phyloP scores from a whole-genome alignment of 2,797 vertebrate species.

The Sebastes baramenuke region DNA sequence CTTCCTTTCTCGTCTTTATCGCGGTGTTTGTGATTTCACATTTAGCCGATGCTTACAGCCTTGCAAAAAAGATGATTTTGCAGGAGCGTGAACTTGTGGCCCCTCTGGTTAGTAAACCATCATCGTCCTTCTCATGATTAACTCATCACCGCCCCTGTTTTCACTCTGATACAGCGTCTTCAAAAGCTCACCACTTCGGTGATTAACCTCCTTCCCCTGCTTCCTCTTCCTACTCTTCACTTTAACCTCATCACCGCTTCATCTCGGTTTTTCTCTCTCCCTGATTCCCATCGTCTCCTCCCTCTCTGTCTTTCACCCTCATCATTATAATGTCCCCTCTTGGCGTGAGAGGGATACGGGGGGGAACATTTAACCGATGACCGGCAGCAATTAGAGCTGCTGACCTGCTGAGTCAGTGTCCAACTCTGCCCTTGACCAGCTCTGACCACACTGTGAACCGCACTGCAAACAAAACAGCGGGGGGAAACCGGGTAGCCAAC shows the following conservation, averaged over 20 bases:
- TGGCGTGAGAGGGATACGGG: conserved; percentile 42
- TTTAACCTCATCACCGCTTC: conserved; percentile 34
- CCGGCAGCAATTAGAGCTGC: conserved; percentile 63
- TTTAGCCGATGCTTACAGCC: not conserved
- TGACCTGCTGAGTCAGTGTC: conserved; percentile 64
- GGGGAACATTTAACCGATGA: conserved; percentile 63
- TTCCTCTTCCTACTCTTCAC: not conserved
- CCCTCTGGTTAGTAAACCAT: not conserved
- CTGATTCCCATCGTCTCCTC: not conserved
- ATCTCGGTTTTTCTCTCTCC: not conserved
- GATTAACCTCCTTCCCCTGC: conserved; percentile 20
- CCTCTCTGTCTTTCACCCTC: conserved; percentile 28
- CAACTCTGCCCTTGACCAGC: conserved; percentile 65
- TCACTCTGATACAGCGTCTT: not conserved
- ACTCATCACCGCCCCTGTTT: not conserved
- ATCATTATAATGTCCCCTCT: conserved; percentile 65
- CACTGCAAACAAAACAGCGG: conserved; percentile 48
- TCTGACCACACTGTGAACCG: conserved; percentile 35
- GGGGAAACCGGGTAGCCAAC: not conserved
- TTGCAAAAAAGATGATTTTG: not conserved
- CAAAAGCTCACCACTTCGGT: not conserved
- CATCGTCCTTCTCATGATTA: not conserved
- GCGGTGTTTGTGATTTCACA: not conserved
- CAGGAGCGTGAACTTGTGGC: not conserved
- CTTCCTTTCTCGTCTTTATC: not conserved